Evolutionary conservation across 2,888 invertebrate species (phyloP).

Genomic region (Isoperla grammatica): DNA sequence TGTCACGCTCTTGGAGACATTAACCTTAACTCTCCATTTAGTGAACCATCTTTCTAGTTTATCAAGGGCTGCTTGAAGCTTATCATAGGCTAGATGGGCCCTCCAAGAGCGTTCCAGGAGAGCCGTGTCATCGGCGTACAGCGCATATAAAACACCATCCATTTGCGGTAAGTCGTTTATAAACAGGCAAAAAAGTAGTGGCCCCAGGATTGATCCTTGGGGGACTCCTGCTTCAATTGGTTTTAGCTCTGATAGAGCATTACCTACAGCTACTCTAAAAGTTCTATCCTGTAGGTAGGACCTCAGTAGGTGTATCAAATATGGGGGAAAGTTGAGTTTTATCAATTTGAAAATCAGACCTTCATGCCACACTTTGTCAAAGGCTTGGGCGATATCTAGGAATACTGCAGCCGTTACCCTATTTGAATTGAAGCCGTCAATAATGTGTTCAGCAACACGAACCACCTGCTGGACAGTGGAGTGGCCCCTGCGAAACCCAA

Average conservation of each 20-base stretch:
- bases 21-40: slow-evolving; percentile 6
- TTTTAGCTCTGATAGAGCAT: background rate
- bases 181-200: background rate
- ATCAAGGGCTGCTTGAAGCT: slow-evolving; percentile 9
- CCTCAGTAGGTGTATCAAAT: background rate
- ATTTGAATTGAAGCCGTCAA: background rate
- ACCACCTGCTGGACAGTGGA: slow-evolving; percentile 7
- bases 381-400: slow-evolving; percentile 14
- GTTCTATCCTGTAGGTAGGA: background rate
- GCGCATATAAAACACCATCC: background rate
- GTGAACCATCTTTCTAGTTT: background rate
- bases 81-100: background rate
- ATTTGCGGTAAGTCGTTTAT: slow-evolving; percentile 2
- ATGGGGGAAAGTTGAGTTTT: slow-evolving; percentile 14
- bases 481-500: slow-evolving; percentile 3
- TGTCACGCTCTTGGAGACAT: background rate
- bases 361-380: slow-evolving; percentile 13
- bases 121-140: slow-evolving; percentile 11
- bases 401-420: slow-evolving; percentile 5
- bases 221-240: slow-evolving; percentile 10
- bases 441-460: background rate
- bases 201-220: slow-evolving; percentile 4
- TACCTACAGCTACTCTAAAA: background rate
- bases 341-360: slow-evolving; percentile 13
- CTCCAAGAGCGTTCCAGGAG: background rate